Base-by-base conservation (phyloP, 2,113 vertebrate genomes). In the Tragelaphus strepsiceros region DNA sequence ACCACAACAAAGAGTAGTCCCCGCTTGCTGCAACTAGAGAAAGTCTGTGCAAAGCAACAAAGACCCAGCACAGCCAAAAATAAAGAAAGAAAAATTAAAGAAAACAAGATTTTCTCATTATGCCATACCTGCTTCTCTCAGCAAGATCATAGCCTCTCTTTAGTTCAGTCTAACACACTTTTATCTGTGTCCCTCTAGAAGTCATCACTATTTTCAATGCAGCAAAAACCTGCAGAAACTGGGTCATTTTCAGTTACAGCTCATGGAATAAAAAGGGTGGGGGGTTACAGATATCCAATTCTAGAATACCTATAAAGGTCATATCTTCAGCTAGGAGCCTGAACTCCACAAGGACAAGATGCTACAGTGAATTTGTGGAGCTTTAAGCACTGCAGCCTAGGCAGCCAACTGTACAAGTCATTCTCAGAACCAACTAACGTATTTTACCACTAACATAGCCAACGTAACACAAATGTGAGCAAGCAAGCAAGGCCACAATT, bases 171-270 rank as follows among this genome's bases (percentile, higher is more conserved):
- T 59, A 61, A 21, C 81, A 92, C 53, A 96, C n/a, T 78, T 53
- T 62, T 58, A 88, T 87, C 85, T 94, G 74, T 71, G 87, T 94
- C 96, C 91, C 88, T 94, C 81, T 83, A 90, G 67, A 96, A 97
- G 64, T 95, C 91, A 86, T 82, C 39, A 59, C 74, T 95, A 58
- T 96, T 97, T 96, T 91, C 80, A 96, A 6, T 58, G 58, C 85
- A 95, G 71, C 39, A 91, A 97, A 97, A 96, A 17, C 30, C 81
- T 93, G n/a, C 81, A 95, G 90, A 98, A 97, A 97, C 51, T 96
- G 94, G 96, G 88, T 95, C 92, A 88, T 91, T 97, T 97, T 74
- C 88, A 54, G 59, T 28, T 89, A 93, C 5, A 35, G 83, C 39
- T 83, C 93, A 92, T 81, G 88, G 90, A 97, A 91, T 16, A 46